Evolutionary conservation across 2,797 vertebrate species (phyloP).

Genomic region (Eulemur coronatus): DNA sequence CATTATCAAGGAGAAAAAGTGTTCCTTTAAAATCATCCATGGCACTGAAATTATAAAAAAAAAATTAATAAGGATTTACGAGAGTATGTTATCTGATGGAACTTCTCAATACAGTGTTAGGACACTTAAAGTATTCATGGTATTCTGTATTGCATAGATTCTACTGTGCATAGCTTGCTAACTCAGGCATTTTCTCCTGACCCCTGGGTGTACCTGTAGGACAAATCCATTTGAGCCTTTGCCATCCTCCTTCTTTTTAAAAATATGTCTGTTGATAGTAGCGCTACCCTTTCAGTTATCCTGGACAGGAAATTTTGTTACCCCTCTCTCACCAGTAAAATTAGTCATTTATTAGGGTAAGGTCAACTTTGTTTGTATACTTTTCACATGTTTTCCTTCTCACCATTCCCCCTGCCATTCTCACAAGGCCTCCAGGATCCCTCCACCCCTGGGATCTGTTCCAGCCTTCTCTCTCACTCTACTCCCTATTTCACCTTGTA

Average conservation of each 20-base stretch:
- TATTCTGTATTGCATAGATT: neutral
- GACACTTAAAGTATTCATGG: neutral
- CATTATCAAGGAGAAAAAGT: neutral
- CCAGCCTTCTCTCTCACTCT: neutral
- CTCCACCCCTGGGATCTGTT: neutral
- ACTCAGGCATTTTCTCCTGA: neutral
- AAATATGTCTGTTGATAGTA: neutral
- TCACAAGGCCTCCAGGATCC: neutral
- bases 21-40: neutral
- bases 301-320: neutral
- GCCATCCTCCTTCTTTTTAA: neutral
- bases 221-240: neutral
- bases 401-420: neutral
- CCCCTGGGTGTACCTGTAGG: neutral
- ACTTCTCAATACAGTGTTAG: neutral
- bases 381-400: neutral
- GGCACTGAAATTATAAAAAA: neutral
- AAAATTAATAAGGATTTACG: neutral
- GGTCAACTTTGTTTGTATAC: rapidly evolving
- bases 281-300: neutral
- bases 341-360: neutral
- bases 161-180: neutral
- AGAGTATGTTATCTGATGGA: neutral
- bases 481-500: neutral
- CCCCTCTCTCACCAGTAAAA: neutral